Base-by-base conservation (phyloP, 1,140 invertebrate species). In the Apolygus lucorum region DNA sequence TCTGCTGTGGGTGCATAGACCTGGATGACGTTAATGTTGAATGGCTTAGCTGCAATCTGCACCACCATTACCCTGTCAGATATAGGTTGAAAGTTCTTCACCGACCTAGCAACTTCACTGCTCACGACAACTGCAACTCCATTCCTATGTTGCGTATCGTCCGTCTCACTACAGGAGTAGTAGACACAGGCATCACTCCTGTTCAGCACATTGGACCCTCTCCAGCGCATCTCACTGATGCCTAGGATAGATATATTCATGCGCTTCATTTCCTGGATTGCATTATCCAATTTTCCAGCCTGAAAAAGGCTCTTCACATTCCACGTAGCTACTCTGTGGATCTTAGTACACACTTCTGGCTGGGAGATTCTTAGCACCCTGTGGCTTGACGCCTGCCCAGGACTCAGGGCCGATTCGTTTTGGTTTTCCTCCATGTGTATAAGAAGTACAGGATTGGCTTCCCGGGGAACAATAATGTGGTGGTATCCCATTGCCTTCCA, bases 311-410 rank as follows among this genome's bases (percentile, higher is more conserved):
- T 66, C 70, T 70, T 69, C 2, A 74, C 72, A 69, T 74, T 72
- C 74, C 71, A 74, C 17, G 71, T 74, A 26, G 67, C 71, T 62
- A 74, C 73, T n/a, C n/a, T n/a, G n/a, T n/a, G n/a, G n/a, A n/a
- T 42, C 68, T 73, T 72, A 42, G 34, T 42, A 42, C 34, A 42
- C 34, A 42, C 34, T 42, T 42, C 34, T 42, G 34, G 34, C 34
- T 42, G 34, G 34, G 34, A 42, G 34, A 42, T 42, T 42, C 34
- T 42, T 42, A 42, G 34, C 34, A 42, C 34, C 34, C 34, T 42
- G 34, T 42, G 34, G 34, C 34, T 42, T 17, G 17, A 8, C 4
- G 34, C 34, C 34, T 42, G 34, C 34, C 34, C 34, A 42, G 34
- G 34, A 42, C 34, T 42, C 34, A 42, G 34, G 34, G 34, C 34